Evolutionary conservation across 2,797 vertebrate species (phyloP).

Genomic region (Diglossa cyanea): DNA sequence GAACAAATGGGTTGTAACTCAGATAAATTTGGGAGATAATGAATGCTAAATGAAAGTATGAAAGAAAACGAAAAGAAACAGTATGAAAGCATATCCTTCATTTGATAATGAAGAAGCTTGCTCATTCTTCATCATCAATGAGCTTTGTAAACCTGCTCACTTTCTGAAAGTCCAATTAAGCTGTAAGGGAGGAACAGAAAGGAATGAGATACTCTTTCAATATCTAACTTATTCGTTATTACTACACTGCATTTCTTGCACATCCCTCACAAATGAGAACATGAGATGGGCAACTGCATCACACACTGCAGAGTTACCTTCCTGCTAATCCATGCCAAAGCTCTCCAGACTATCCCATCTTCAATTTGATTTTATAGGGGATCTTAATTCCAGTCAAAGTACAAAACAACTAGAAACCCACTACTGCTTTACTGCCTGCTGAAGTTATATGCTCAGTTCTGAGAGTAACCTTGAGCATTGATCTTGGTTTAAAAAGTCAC

Average conservation of each 20-base stretch:
- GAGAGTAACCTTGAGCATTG: neutral
- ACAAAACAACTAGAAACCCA: neutral
- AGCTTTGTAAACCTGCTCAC: neutral
- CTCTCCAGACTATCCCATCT: neutral
- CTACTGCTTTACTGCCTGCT: neutral
- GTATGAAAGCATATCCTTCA: neutral
- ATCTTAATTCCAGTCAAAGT: neutral
- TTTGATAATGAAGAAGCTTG: neutral
- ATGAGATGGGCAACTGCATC: neutral
- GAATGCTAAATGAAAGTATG: neutral
- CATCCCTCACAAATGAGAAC: neutral
- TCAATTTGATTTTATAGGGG: accelerated
- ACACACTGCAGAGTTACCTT: neutral
- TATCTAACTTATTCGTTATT: neutral
- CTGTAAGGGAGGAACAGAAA: neutral
- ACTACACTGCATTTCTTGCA: neutral
- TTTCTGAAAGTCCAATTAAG: neutral
- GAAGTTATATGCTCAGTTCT: neutral
- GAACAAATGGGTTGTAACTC: neutral
- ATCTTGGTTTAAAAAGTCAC: neutral
- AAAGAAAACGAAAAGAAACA: neutral
- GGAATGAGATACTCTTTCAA: neutral
- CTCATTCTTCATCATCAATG: neutral
- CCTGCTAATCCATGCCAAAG: neutral
- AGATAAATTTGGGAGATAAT: neutral